Evolutionary conservation across 35 echinoderm and acorn worm genomes (phyloP), one percentile per base, ranked within the genome.

Genomic region (Stichopus chloronotus): DNA sequence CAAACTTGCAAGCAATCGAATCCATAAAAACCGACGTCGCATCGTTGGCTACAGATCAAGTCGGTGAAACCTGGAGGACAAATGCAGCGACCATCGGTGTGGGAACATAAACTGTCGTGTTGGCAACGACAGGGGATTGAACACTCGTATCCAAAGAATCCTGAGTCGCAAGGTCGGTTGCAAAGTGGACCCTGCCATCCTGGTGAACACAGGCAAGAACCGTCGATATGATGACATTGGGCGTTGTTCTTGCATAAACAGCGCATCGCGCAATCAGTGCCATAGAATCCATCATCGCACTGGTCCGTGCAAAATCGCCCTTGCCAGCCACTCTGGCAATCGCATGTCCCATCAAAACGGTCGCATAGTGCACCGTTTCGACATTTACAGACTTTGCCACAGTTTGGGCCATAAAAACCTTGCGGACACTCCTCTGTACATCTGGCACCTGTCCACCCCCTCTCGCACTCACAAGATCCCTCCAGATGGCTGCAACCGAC

Each of bases 101-200:
- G 91, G 25, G 90, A 68, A 59, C 96, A 97, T 2, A 63, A 20
- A 16, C 55, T 91, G 21, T 86, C 92, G 85, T 94, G 59, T 16
- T 55, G 21, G 71, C 95, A 96, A 9, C 79, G 58, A 58, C 95
- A 96, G 20, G 57, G 23, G 7, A 87, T 58, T 12, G 53, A 52
- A 81, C 95, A 96, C 4, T 72, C 77, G 13, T 94, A 56, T 2
- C 95, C 92, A 82, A 87, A 96, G 72, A 53, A 88, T 55, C 93
- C 93, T n/a, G 13, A 14, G 43, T 83, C 88, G 57, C 95, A 98
- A n/a, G 87, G 86, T 56, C 86, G 17, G 13, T 91, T 52, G 86
- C 97, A 99, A n/a, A 9, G 76, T 6, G 52, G 10, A 19, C 94
- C 97, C 8, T 77, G 92, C 95, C 93, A 99, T 57, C 96, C 96